Evolutionary conservation across 2,888 invertebrate species (phyloP), one percentile per base, ranked within the genome.

Genomic region (Eristalis arbustorum): DNA sequence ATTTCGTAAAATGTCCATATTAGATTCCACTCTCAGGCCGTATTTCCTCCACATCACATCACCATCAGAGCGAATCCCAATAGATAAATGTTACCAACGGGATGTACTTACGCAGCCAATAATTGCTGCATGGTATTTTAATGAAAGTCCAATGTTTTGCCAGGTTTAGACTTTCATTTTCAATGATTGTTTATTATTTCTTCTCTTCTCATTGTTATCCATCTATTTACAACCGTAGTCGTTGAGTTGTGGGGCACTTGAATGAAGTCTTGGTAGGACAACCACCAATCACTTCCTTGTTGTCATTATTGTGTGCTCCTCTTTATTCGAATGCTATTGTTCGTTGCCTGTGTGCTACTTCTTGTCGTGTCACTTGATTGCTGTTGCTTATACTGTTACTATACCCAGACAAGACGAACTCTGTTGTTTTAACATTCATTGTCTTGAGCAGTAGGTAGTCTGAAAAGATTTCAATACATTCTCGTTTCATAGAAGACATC

Each of bases 361-460:
- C 8, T 69, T 31, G 42, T 59, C 56, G 22, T 72, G 56, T 37
- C 25, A 25, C 23, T 63, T 69, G 49, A 63, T 59, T 34, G 69
- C 63, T 69, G 62, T 69, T 77, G 69, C 63, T 59, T 62, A 49
- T 23, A 49, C 22, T 37, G 6, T 69, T 22, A 13, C 18, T n/a
- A 42, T 23, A 37, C 3, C 11, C 10, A 13, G 62, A 63, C 62
- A 63, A 61, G 63, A 64, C 69, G 63, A 40, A 56, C 63, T 37
- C 28, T 69, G 69, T 67, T 59, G 67, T 76, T 68, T 68, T 34
- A 68, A 68, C 61, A 62, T 69, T 69, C 68, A 62, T 77, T 77
- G 69, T 77, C 62, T 64, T 18, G 34, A 49, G 77, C 62, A 63
- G 69, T 56, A 63, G 34, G 68, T 34, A 69, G 37, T 62, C 49